phyloP scores from a whole-genome alignment of 2,113 vertebrate genomes.

The Odontophorus gujanensis region DNA sequence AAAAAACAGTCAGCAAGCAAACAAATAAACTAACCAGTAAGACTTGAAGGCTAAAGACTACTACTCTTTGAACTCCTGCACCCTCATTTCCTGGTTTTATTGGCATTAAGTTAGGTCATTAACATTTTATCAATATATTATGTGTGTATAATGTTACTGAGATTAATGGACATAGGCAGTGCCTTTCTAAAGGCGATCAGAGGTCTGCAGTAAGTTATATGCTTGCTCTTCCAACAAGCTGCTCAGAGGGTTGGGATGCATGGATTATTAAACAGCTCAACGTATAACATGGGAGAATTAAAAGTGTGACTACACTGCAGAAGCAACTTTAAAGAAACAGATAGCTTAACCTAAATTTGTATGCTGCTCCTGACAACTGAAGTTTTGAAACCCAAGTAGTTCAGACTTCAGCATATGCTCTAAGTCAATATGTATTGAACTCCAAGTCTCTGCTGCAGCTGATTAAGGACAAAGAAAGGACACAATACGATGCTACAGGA shows the following conservation, averaged over 20 bases:
- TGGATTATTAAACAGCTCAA: conserved; percentile 48
- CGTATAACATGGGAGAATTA: conserved; percentile 41
- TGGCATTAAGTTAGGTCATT: conserved; percentile 62
- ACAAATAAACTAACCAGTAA: conserved; percentile 42
- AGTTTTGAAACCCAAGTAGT: conserved; percentile 54
- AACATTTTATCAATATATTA: conserved; percentile 69
- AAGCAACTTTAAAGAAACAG: conserved; percentile 38
- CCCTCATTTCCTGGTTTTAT: conserved; percentile 59
- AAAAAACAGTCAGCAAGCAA: background rate
- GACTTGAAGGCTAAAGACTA: conserved; percentile 6
- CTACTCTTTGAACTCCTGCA: conserved; percentile 56
- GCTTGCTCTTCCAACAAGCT: conserved; percentile 44
- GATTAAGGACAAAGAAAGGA: conserved; percentile 36
- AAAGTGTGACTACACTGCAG: conserved; percentile 16
- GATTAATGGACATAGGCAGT: conserved; percentile 55
- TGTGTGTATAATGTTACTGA: conserved; percentile 57
- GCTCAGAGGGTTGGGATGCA: background rate
- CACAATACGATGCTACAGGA: conserved; percentile 19
- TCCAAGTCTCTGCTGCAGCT: conserved; percentile 43
- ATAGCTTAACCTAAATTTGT: conserved; percentile 47
- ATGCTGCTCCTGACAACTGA: conserved; percentile 21
- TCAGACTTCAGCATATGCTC: conserved; percentile 48
- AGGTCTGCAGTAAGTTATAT: conserved; percentile 11
- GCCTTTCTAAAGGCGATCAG: conserved; percentile 25
- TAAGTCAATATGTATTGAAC: conserved; percentile 63